Base-by-base conservation (phyloP, 2,888 invertebrate species). In the Buathra laborator region DNA sequence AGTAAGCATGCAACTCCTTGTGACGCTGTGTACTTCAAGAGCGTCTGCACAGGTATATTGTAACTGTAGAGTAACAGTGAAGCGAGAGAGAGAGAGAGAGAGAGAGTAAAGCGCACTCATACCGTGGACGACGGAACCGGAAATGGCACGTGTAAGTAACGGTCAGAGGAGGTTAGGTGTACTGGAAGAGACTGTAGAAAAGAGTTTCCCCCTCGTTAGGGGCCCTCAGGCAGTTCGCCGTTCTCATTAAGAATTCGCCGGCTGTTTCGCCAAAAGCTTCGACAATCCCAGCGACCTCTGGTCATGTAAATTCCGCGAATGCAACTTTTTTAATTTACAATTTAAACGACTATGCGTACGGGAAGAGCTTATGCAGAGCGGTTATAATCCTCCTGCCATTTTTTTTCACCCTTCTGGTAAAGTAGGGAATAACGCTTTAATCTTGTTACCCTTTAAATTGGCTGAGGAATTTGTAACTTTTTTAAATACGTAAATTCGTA, bases 71-170 rank as follows among this genome's bases (percentile, higher is more conserved):
- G 37, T 37, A 37, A 4, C 37, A 37, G 37, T 4, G 37, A 37
- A 32, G 67, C 43, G 67, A 6, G 56, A 37, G 44, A 5, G 67
- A n/a, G 48, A 4, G 29, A 24, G 68, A 6, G 56, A 37, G 44
- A 5, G 59, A n/a, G 48, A 5, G 16, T 19, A 48, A 74, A 14
- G 43, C 46, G 32, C 37, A 37, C 67, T 19, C 16, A 37, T 6
- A 3, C 2, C 12, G 46, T 59, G 44, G 56, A 37, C 59, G 68
- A 16, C 16, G 80, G 46, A 68, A 81, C 24, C 56, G 59, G 46
- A 81, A 56, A 59, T 74, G 56, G 48, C 46, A 43, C 71, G 48
- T 70, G 44, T 43, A 64, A 70, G 68, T 51, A 70, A 70, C 24
- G 37, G 48, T 48, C 64, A 19, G 19, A 37, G 64, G 24, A n/a